phyloP scores from a whole-genome alignment of 2,113 vertebrate genomes.

The Struthio camelus region DNA sequence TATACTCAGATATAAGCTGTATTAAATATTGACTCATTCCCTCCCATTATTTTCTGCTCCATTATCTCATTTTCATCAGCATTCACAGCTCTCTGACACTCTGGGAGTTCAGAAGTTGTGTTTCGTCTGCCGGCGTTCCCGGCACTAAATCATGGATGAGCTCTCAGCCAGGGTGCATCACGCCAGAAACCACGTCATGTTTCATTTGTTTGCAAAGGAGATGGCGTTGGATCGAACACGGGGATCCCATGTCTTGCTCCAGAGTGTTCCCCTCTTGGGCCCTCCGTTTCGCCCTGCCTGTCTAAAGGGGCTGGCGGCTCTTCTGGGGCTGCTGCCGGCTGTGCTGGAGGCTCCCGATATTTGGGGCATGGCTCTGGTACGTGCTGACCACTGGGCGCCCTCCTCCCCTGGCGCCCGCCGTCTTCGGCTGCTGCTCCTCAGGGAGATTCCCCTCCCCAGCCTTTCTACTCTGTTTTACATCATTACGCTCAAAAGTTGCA shows the following conservation, averaged over 20 bases:
- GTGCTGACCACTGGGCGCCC: fast-evolving
- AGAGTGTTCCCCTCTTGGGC: fast-evolving
- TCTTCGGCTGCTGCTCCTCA: fast-evolving
- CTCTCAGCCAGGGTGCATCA: neutral
- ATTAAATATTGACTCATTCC: conserved; percentile 45
- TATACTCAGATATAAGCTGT: neutral
- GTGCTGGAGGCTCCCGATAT: neutral
- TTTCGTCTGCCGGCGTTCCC: conserved; percentile 5
- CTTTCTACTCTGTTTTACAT: neutral
- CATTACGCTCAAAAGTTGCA: neutral
- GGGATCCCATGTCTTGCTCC: neutral
- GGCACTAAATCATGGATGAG: neutral
- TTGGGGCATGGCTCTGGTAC: neutral
- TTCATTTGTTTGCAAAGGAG: fast-evolving
- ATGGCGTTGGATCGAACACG: fast-evolving
- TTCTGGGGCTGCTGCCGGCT: neutral
- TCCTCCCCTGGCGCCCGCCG: neutral
- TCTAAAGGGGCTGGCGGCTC: neutral
- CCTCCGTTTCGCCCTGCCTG: neutral
- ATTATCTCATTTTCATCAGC: conserved; percentile 27
- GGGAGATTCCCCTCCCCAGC: neutral
- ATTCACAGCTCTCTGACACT: neutral
- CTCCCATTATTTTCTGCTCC: conserved; percentile 32
- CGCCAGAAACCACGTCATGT: fast-evolving
- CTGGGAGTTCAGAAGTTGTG: neutral